Base-by-base conservation (phyloP, 2,888 invertebrate species). In the Nysson spinosus region DNA sequence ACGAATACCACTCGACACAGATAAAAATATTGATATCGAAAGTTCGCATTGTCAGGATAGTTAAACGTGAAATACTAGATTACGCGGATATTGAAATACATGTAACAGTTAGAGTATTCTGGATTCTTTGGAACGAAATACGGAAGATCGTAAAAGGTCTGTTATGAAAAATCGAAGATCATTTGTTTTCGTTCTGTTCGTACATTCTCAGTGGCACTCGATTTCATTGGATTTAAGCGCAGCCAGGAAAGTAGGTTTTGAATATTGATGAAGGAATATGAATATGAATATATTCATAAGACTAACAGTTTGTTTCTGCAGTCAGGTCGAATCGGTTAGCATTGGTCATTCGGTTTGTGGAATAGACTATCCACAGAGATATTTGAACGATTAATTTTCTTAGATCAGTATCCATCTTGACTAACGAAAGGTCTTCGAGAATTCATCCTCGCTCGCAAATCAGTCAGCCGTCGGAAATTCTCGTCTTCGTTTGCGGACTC, bases 221-320 rank as follows among this genome's bases (percentile, higher is more conserved):
- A 70, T 74, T 74, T 74, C 64, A 57, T 64, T 52, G 57, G 54
- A 67, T 73, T 74, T 61, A 70, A 74, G 60, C 52, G 60, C 54
- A 72, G 67, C 30, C 52, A 47, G 60, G 69, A 68, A 75, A 75
- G 72, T 75, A 69, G 75, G 64, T 72, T 67, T 64, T 75, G 75
- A 75, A 75, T 75, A 75, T 75, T 75, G 75, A 75, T 72, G 75
- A 72, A 62, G 46, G 50, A 55, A 60, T 72, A 75, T 75, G 50
- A 55, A 60, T 72, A 75, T 75, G 75, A 75, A 75, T 75, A 75
- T 70, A 75, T 75, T 75, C 75, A 75, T 75, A 62, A 62, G 64
- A 44, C 75, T 69, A 75, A 75, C 75, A 75, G 75, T 75, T 75
- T 75, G 67, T 75, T 75, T 75, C 69, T 64, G 69, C 72, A 75